Percentiles rank a stretch among this genome's conserved stretches.
These are phyloP conservation scores for Eretmochelys imbricata DNA, from an alignment of 2,113 vertebrate genomes.

Conservation along the genomic window DNA sequence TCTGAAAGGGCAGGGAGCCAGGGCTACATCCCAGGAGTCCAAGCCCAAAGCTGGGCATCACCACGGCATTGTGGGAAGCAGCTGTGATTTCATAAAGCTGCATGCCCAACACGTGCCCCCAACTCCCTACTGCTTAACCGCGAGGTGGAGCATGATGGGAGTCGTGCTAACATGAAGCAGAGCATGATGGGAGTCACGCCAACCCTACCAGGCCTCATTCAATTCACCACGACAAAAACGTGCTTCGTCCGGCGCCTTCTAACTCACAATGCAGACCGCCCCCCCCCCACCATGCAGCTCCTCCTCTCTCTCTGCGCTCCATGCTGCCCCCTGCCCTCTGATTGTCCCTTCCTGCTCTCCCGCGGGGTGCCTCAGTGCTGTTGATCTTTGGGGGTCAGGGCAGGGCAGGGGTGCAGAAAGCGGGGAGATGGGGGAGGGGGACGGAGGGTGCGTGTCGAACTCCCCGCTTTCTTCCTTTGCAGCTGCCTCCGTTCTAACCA, in stretches of 20 bases:
- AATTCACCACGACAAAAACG: background rate
- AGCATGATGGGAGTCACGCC: background rate
- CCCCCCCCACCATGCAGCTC: background rate
- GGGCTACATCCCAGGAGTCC: background rate
- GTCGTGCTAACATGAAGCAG: background rate
- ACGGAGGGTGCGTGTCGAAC: background rate
- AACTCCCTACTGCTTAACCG: background rate
- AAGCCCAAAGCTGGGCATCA: background rate
- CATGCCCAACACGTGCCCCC: background rate
- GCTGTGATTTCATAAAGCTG: background rate
- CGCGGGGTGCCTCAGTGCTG: slow-evolving; percentile 61
- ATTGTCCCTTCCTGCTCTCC: background rate
- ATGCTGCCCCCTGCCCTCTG: background rate
- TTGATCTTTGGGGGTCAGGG: background rate
- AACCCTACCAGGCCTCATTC: background rate
- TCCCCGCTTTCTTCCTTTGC: slow-evolving; percentile 69
- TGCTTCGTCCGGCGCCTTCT: background rate
- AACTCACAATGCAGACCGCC: background rate
- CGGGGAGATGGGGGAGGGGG: background rate
- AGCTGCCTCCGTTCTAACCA: slow-evolving; percentile 68
- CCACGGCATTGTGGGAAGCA: background rate
- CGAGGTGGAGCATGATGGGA: background rate
- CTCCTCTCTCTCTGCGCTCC: background rate
- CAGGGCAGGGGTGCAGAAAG: slow-evolving; percentile 3
- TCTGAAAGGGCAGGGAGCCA: too few relatives aligned